A percentile compares a stretch with the other conserved stretches of the same genome.
Conservation (phyloP, 2,797 vertebrate genomes). For the Galagoides demidoff region DNA sequence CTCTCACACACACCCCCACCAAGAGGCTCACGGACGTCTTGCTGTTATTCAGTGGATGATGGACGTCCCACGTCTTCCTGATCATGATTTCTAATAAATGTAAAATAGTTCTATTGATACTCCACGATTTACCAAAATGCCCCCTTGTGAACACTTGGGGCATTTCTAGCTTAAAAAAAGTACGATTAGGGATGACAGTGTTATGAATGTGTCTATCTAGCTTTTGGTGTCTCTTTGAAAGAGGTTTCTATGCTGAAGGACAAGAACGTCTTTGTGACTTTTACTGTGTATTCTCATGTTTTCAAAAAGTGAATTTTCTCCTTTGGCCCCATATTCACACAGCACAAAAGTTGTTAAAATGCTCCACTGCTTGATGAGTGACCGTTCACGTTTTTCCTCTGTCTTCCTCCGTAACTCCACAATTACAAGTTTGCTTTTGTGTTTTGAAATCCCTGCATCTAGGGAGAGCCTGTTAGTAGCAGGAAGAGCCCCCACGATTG, state of each 20-base stretch:
- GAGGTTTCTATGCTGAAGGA: neutral
- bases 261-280: neutral
- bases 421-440: neutral
- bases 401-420: neutral
- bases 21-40: no score
- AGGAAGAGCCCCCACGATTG: accelerated
- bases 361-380: neutral
- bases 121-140: neutral
- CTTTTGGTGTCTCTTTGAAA: neutral
- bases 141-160: neutral
- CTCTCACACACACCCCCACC: no score
- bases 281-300: neutral
- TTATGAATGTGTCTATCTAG: accelerated
- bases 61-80: accelerated
- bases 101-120: neutral
- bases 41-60: neutral
- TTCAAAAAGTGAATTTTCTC: neutral
- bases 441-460: neutral
- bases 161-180: neutral
- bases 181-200: neutral
- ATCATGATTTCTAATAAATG: neutral
- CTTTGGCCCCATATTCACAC: accelerated
- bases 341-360: neutral
- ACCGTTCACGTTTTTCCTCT: neutral
- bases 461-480: no score